Percentiles rank a stretch among this genome's conserved stretches.
phyloP scores from a whole-genome alignment of 2,888 invertebrate species.

The Tethea ocularis region DNA sequence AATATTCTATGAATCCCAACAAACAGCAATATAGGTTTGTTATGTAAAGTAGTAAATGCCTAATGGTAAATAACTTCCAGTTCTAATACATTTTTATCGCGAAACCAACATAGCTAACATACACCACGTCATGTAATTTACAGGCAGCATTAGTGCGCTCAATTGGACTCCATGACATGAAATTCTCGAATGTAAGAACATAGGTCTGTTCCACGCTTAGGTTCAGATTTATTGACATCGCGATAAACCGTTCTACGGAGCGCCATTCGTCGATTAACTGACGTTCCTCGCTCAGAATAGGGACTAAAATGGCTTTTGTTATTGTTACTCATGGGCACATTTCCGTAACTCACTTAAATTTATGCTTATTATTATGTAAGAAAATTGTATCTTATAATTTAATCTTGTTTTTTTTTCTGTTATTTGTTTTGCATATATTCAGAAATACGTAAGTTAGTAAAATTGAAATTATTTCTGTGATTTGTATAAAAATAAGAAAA shows the following conservation, averaged over 20 bases:
- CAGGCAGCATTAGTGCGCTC: background rate
- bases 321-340: constrained; percentile 33
- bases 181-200: constrained; percentile 55
- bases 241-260: constrained; percentile 69
- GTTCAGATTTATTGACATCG: constrained; percentile 70
- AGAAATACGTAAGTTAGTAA: too few relatives aligned
- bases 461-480: too few relatives aligned
- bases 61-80: background rate
- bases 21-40: background rate
- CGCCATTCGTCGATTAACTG: constrained; percentile 66
- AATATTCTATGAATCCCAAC: too few relatives aligned
- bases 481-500: too few relatives aligned
- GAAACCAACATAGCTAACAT: background rate
- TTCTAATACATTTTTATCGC: background rate
- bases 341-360: constrained; percentile 3
- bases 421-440: background rate
- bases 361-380: constrained; percentile 1
- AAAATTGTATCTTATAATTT: background rate
- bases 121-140: background rate
- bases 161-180: constrained; percentile 6
- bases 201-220: constrained; percentile 44
- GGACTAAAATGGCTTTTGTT: constrained; percentile 53
- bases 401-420: background rate
- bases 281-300: constrained; percentile 36
- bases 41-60: background rate